Conservation (phyloP, 2,113 vertebrate genomes). For the Elephas maximus region DNA sequence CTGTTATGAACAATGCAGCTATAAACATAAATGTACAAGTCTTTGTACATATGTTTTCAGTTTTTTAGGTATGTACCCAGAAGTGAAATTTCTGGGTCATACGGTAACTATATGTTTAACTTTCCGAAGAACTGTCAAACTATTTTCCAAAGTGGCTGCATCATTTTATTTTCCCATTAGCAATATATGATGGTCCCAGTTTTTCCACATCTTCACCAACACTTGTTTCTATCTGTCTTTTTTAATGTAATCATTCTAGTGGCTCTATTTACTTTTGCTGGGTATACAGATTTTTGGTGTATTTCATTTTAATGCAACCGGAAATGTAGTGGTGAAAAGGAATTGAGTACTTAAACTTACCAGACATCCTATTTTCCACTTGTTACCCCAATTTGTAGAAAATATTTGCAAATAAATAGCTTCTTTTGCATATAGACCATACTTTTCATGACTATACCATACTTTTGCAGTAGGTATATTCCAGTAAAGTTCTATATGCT, state of each 20-base stretch:
- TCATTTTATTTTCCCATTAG: no score
- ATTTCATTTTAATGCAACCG: slow-evolving; percentile 29
- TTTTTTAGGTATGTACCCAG: no score
- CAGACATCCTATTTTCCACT: neutral
- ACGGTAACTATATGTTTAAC: no score
- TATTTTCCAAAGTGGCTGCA: no score
- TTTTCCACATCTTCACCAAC: no score
- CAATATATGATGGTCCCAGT: no score
- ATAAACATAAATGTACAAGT: neutral
- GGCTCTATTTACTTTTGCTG: neutral
- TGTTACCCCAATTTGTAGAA: neutral
- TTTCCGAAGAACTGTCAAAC: no score
- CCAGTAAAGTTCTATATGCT: slow-evolving; percentile 38
- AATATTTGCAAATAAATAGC: neutral
- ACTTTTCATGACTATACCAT: neutral
- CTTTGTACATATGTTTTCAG: neutral
- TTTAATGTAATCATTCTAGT: neutral
- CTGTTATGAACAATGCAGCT: no score
- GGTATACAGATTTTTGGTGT: neutral
- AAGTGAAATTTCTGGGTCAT: no score
- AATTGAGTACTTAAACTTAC: slow-evolving; percentile 26
- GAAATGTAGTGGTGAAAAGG: neutral
- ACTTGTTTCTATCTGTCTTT: no score
- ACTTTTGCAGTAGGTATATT: slow-evolving; percentile 9
- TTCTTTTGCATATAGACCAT: no score